These are phyloP conservation scores for Drosophila subquinaria DNA, from an alignment of 2,888 invertebrate species.

Conservation along the genomic window DNA sequence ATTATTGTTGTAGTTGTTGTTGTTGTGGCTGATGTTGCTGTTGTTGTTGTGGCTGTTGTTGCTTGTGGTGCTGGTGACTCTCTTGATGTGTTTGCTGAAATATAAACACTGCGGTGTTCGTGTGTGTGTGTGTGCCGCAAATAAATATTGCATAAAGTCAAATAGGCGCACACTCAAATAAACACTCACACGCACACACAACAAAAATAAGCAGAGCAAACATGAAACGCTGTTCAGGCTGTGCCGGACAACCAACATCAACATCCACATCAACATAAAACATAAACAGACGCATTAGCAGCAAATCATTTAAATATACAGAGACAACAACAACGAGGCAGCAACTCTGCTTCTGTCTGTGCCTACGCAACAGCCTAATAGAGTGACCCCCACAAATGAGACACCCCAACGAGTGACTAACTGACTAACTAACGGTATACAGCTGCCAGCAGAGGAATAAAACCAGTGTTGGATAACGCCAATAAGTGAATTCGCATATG, in stretches of 20 bases:
- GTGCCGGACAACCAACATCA: slow-evolving; percentile 61
- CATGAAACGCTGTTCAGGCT: slow-evolving; percentile 31
- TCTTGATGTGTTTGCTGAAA: slow-evolving; percentile 55
- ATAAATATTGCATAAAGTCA: slow-evolving; percentile 81
- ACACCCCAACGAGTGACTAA: slow-evolving; percentile 51
- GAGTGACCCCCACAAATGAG: slow-evolving; percentile 40
- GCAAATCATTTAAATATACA: slow-evolving; percentile 80
- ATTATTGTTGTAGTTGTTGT: slow-evolving; percentile 23
- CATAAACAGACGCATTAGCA: slow-evolving; percentile 81
- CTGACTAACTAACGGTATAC: slow-evolving; percentile 65
- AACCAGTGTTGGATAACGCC: slow-evolving; percentile 8
- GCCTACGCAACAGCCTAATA: slow-evolving; percentile 22
- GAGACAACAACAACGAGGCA: slow-evolving; percentile 11
- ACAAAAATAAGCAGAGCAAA: slow-evolving; percentile 47
- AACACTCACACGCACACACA: slow-evolving; percentile 30
- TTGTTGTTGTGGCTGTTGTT: slow-evolving; percentile 9
- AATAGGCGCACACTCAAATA: slow-evolving; percentile 58
- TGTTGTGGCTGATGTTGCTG: slow-evolving; percentile 8
- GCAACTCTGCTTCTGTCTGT: not conserved
- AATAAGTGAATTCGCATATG: slow-evolving; percentile 24
- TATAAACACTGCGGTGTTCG: slow-evolving; percentile 57
- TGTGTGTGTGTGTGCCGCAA: slow-evolving; percentile 54
- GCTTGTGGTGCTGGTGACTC: slow-evolving; percentile 35
- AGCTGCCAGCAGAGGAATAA: slow-evolving; percentile 24
- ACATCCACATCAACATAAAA: slow-evolving; percentile 66